phyloP scores from a whole-genome alignment of 2,797 vertebrate species.

The Nasua narica region DNA sequence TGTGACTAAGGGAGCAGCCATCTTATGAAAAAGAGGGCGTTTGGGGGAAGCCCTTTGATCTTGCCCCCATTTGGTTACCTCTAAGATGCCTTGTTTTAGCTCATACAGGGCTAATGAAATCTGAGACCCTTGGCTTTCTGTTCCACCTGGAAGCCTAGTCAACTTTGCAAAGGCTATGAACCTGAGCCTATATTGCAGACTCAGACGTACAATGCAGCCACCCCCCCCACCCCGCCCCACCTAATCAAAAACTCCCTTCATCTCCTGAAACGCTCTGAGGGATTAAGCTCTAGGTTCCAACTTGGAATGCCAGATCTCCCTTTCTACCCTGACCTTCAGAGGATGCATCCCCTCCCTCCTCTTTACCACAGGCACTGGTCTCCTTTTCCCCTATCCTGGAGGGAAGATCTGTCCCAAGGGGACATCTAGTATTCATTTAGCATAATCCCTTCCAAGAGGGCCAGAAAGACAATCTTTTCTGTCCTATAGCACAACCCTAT shows the following conservation, averaged over 20 bases:
- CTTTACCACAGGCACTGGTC: neutral
- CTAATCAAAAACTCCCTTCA: neutral
- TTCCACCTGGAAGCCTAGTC: neutral
- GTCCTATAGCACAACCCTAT: too few species aligned
- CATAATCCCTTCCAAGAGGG: neutral
- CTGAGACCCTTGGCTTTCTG: neutral
- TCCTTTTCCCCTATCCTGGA: neutral
- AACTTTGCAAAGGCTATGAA: neutral
- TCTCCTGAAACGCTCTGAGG: neutral
- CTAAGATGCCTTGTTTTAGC: neutral
- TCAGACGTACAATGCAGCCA: too few species aligned
- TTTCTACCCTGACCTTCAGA: neutral
- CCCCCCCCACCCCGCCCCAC: neutral
- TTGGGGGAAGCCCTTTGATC: neutral
- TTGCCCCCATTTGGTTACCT: neutral
- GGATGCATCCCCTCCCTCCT: accelerated
- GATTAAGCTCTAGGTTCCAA: neutral
- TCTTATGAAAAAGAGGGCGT: neutral
- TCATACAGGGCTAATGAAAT: neutral
- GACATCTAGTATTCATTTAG: too few species aligned
- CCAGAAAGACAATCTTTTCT: neutral
- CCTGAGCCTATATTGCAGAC: neutral
- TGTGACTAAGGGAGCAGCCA: neutral
- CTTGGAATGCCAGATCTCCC: neutral
- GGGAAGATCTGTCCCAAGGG: too few species aligned